phyloP scores from a whole-genome alignment of 2,888 invertebrate species.

The Patella caerulea region DNA sequence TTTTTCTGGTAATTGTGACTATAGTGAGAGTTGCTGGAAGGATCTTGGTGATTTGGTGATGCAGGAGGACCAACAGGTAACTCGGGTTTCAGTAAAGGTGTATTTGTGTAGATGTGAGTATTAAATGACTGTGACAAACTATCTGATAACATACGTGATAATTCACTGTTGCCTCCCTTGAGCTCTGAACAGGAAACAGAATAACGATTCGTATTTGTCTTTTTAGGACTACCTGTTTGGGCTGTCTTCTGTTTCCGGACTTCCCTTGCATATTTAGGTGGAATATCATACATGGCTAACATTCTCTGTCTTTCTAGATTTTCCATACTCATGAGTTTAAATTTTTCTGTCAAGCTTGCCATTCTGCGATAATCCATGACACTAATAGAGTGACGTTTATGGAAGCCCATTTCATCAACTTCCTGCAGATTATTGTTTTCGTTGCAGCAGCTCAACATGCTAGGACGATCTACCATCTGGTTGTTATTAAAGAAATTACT shows the following conservation, averaged over 20 bases:
- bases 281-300: constrained; percentile 61
- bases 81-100: background rate
- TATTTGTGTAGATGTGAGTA: constrained; percentile 4
- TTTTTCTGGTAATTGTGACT: constrained; percentile 25
- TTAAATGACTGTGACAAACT: constrained; percentile 7
- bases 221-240: background rate
- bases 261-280: constrained; percentile 54
- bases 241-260: constrained; percentile 32
- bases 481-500: constrained; percentile 10
- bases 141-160: constrained; percentile 1
- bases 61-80: background rate
- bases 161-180: background rate
- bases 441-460: constrained; percentile 30
- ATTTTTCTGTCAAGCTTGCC: constrained; percentile 48
- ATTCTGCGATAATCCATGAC: constrained; percentile 58
- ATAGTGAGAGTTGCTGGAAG: background rate
- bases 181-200: background rate
- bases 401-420: constrained; percentile 51
- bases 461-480: background rate
- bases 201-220: background rate
- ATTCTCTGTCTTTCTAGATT: constrained; percentile 53
- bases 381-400: constrained; percentile 62
- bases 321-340: constrained; percentile 56
- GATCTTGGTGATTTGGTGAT: background rate
- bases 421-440: constrained; percentile 22